Evolutionary conservation across 2,888 invertebrate genomes (phyloP).

Genomic region (Cryptocephalus moraei): DNA sequence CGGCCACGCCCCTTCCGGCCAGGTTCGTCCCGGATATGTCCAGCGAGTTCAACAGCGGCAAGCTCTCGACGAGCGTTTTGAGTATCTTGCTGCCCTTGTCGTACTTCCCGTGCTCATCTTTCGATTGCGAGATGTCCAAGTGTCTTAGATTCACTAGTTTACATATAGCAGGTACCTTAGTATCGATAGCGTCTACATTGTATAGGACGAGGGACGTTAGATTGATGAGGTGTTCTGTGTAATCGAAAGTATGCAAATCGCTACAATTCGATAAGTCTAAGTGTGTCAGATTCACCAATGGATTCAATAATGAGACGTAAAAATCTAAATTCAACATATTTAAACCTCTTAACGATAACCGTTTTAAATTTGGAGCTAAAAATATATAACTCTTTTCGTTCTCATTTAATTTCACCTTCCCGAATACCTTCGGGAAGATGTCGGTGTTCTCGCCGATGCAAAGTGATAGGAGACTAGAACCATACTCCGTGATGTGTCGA

Average conservation of each 20-base stretch:
- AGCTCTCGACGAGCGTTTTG: constrained; percentile 56
- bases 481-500: constrained; percentile 56
- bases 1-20: constrained; percentile 73
- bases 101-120: constrained; percentile 59
- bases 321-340: constrained; percentile 41
- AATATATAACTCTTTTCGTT: constrained; percentile 44
- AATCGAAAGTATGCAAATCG: constrained; percentile 54
- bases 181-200: constrained; percentile 61
- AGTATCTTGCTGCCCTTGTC: constrained; percentile 64
- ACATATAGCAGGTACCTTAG: constrained; percentile 51
- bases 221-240: constrained; percentile 53
- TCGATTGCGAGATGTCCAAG: constrained; percentile 76
- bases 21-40: constrained; percentile 96
- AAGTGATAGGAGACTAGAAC: constrained; percentile 57
- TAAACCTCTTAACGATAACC: constrained; percentile 48
- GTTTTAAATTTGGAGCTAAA: constrained; percentile 48
- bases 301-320: constrained; percentile 46
- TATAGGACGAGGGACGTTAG: constrained; percentile 69
- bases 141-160: constrained; percentile 50
- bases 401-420: constrained; percentile 18
- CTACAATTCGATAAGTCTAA: constrained; percentile 63
- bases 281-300: constrained; percentile 51
- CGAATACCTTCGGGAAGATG: constrained; percentile 40
- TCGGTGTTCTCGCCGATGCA: constrained; percentile 60
- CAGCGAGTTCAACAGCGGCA: constrained; percentile 68